phyloP scores from a whole-genome alignment of 2,888 invertebrate species.

The Argynnis bischoffii region DNA sequence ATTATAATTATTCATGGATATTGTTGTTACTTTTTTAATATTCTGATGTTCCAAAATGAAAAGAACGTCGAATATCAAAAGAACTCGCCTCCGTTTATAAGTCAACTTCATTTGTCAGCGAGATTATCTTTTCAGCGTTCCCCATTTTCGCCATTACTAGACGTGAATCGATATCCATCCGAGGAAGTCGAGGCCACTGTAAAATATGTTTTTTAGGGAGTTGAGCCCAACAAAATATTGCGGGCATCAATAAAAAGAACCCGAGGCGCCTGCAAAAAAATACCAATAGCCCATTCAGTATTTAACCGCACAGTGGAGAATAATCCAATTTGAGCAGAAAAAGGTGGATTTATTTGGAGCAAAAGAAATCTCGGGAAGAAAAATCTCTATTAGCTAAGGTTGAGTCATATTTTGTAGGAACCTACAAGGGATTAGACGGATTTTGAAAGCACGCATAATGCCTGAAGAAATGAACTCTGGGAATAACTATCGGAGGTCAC shows the following conservation, averaged over 20 bases:
- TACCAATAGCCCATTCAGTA: conserved; percentile 41
- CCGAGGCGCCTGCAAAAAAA: conserved; percentile 36
- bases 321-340: conserved; percentile 42
- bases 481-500: conserved; percentile 40
- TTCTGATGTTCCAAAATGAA: not conserved
- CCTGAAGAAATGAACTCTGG: conserved; percentile 38
- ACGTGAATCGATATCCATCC: conserved; percentile 28
- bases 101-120: conserved; percentile 30
- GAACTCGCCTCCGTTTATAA: conserved; percentile 16
- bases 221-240: conserved; percentile 39
- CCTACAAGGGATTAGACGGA: conserved; percentile 43
- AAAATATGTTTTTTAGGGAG: conserved; percentile 40
- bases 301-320: conserved; percentile 42
- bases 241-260: conserved; percentile 40
- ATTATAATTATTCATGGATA: too few relatives aligned
- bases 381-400: conserved; percentile 41
- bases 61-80: conserved; percentile 1
- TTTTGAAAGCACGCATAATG: conserved; percentile 40
- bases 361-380: conserved; percentile 39
- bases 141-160: conserved; percentile 27
- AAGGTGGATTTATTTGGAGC: conserved; percentile 41
- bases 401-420: conserved; percentile 43
- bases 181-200: conserved; percentile 27
- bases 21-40: not conserved
- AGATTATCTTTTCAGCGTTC: conserved; percentile 30